Evolutionary conservation across 2,797 vertebrate genomes (phyloP).

Genomic region (Anguilla marmorata): DNA sequence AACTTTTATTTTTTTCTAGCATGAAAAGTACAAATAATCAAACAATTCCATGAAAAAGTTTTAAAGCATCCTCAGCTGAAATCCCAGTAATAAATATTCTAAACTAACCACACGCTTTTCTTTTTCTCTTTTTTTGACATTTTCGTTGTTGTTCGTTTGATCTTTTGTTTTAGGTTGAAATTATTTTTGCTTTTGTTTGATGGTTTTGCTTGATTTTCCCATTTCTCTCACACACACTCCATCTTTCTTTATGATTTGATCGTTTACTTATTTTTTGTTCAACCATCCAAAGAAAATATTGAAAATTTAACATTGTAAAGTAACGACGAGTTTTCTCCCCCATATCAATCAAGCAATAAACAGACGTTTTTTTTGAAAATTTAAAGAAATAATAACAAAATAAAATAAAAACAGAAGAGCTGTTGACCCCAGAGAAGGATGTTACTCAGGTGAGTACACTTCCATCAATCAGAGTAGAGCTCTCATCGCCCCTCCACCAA

Average conservation of each 20-base stretch:
- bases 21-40: slow-evolving; percentile 99
- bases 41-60: slow-evolving; percentile 98
- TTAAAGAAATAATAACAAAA: not conserved
- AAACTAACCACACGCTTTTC: slow-evolving; percentile 87
- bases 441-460: slow-evolving; percentile 8
- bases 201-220: slow-evolving; percentile 46
- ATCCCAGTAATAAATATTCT: slow-evolving; percentile 95
- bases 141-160: slow-evolving; percentile 78
- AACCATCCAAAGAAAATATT: slow-evolving; percentile 82
- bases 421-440: slow-evolving; percentile 22
- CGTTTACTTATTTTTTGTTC: slow-evolving; percentile 67
- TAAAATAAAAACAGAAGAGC: slow-evolving; percentile 9
- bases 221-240: slow-evolving; percentile 52
- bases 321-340: slow-evolving; percentile 68
- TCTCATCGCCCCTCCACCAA: slow-evolving; percentile 9
- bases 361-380: slow-evolving; percentile 1
- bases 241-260: slow-evolving; percentile 48
- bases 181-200: slow-evolving; percentile 61
- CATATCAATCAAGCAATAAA: slow-evolving; percentile 15
- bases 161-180: slow-evolving; percentile 81
- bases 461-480: slow-evolving; percentile 50
- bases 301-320: slow-evolving; percentile 80
- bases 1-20: slow-evolving; percentile 89
- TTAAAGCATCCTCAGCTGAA: slow-evolving; percentile 92
- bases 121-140: slow-evolving; percentile 65